Percentiles rank a stretch among this genome's conserved stretches.
Evolutionary conservation across 2,888 invertebrate genomes (phyloP).

Genomic region (Heliconius ethilla): DNA sequence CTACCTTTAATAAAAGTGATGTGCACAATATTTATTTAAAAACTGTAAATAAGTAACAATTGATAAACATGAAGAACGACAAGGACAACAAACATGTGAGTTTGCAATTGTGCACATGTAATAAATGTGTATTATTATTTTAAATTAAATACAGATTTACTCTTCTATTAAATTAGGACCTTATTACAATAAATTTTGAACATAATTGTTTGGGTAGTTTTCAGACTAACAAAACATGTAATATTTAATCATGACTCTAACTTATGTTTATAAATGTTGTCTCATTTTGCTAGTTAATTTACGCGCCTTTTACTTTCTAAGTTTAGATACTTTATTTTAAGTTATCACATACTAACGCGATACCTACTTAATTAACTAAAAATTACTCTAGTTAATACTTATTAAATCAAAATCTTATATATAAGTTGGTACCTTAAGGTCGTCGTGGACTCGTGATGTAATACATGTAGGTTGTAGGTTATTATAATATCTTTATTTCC

Average conservation of each 20-base stretch:
- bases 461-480: too few species aligned
- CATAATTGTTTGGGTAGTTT: not conserved
- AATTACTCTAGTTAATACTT: too few species aligned
- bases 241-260: not conserved
- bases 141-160: not conserved
- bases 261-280: not conserved
- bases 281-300: not conserved
- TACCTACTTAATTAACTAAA: too few species aligned
- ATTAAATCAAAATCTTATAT: too few species aligned
- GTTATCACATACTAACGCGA: too few species aligned
- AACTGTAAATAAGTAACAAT: not conserved
- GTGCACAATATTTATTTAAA: not conserved
- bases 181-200: not conserved
- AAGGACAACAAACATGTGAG: slow-evolving; percentile 29
- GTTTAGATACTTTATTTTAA: too few species aligned
- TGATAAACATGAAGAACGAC: slow-evolving; percentile 22
- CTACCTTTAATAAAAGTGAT: slow-evolving; percentile 31
- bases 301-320: not conserved
- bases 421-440: too few species aligned
- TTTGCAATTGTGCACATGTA: not conserved
- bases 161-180: too few species aligned
- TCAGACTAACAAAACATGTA: not conserved
- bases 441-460: too few species aligned
- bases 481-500: too few species aligned
- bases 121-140: not conserved